These are phyloP conservation scores for Bos javanicus DNA, from an alignment of 2,113 vertebrate species.

Conservation along the genomic window DNA sequence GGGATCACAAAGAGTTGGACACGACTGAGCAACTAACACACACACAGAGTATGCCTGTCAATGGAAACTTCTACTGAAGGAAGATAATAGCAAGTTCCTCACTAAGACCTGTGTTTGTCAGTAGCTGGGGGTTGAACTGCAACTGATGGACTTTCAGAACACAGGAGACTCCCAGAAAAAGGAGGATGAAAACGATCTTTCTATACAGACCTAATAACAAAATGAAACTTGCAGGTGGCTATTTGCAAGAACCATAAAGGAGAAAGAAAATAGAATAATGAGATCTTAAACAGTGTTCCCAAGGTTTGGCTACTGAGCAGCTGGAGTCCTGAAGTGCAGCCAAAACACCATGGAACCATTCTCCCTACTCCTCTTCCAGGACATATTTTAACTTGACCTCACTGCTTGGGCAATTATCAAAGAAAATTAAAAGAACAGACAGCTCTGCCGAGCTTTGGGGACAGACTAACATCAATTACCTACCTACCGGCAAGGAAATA, in stretches of 20 bases:
- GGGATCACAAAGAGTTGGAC: background rate
- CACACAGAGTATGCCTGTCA: background rate
- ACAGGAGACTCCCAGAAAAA: no score
- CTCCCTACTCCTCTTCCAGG: background rate
- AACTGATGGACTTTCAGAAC: background rate
- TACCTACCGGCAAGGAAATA: background rate
- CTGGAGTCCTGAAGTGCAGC: background rate
- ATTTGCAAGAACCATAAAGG: background rate
- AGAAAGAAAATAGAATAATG: background rate
- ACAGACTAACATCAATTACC: background rate
- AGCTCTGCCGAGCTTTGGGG: background rate
- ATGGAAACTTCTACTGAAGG: background rate
- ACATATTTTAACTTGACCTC: background rate
- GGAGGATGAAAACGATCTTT: background rate
- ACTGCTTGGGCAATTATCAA: background rate
- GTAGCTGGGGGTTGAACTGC: background rate
- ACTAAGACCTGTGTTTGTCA: background rate
- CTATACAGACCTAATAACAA: background rate
- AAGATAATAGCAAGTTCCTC: background rate
- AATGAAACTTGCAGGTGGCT: conserved; percentile 20
- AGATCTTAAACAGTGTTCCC: background rate
- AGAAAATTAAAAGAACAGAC: conserved; percentile 11
- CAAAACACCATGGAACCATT: background rate
- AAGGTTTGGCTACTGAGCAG: background rate
- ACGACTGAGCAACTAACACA: background rate